phyloP scores from a whole-genome alignment of 2,797 vertebrate genomes.

The Sebastes melanostomus region DNA sequence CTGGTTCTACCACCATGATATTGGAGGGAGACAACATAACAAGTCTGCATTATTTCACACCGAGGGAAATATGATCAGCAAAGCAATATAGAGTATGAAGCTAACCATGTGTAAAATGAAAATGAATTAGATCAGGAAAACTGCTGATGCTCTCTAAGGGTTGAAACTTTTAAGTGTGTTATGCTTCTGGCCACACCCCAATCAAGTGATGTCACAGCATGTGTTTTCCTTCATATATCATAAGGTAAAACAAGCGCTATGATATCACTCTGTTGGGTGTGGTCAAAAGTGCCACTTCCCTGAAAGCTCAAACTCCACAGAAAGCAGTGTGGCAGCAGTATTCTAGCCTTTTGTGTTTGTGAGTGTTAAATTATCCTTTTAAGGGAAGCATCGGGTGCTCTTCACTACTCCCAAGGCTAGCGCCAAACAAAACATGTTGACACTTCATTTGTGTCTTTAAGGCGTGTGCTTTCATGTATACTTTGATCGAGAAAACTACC shows the following conservation, averaged over 20 bases:
- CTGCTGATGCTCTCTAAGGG: constrained; percentile 17
- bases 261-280: constrained; percentile 1
- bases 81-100: constrained; percentile 22
- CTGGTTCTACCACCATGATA: constrained; percentile 19
- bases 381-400: neutral
- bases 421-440: neutral
- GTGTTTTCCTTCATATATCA: constrained; percentile 4
- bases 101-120: constrained; percentile 30
- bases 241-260: constrained; percentile 12
- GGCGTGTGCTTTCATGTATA: constrained; percentile 11
- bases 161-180: constrained; percentile 4
- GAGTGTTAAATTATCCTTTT: constrained; percentile 28
- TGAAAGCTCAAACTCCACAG: neutral
- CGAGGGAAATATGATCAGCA: constrained; percentile 21
- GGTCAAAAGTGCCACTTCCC: constrained; percentile 1
- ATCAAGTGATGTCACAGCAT: constrained; percentile 9
- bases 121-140: constrained; percentile 31
- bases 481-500: neutral
- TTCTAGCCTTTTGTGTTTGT: constrained; percentile 15
- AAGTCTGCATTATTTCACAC: constrained; percentile 30
- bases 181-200: neutral
- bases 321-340: constrained; percentile 11
- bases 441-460: constrained; percentile 12
- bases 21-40: constrained; percentile 24
- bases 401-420: neutral